Base-by-base conservation (phyloP, 2,797 vertebrate genomes). In the Characodon lateralis region DNA sequence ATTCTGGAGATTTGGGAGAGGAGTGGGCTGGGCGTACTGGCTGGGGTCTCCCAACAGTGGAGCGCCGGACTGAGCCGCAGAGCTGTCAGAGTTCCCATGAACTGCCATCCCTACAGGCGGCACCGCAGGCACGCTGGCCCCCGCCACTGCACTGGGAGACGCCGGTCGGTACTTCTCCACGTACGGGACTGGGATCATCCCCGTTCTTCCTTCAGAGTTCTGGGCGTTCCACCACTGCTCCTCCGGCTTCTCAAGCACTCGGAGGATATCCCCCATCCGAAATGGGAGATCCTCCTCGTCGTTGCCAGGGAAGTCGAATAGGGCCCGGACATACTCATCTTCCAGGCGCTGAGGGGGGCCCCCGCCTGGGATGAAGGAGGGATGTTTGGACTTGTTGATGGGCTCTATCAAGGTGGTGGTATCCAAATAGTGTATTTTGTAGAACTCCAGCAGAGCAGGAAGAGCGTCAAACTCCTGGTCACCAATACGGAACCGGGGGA, bases 211-310 rank as follows among this genome's bases (percentile, higher is more conserved):
- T 74, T 97, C 97, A 68, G 93, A 95, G 96, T 98, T 97, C 96
- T 98, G 96, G 56, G 98, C 98, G 12, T 99, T 99, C 98, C 98
- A 99, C 98, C 98, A 99, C 90, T 99, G 98, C 95, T 99, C 98
- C 95, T 99, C 98, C 12, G 98, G 98, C 83, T 99, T 99, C 94
- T 99, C 98, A 56, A 98, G 93, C 87, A 99, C 97, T 80, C 95
- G 96, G 77, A 99, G 96, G 77, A 99, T 92, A 83, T 99, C 98
- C 58, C 98, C 97, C 95, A 98, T 99, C 93, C 97, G 96, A 94
- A 99, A 99, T 0, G 98, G 98, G 85, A 99, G 97, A 86, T 99
- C 98, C 96, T 99, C 98, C 9, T 99, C 98, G 8, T 99, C 98
- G 14, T 99, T 99, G 78, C 98, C 98, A 41, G 96, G 97, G 95